These are phyloP conservation scores for Characodon lateralis DNA, from an alignment of 2,797 vertebrate genomes.

Conservation along the genomic window DNA sequence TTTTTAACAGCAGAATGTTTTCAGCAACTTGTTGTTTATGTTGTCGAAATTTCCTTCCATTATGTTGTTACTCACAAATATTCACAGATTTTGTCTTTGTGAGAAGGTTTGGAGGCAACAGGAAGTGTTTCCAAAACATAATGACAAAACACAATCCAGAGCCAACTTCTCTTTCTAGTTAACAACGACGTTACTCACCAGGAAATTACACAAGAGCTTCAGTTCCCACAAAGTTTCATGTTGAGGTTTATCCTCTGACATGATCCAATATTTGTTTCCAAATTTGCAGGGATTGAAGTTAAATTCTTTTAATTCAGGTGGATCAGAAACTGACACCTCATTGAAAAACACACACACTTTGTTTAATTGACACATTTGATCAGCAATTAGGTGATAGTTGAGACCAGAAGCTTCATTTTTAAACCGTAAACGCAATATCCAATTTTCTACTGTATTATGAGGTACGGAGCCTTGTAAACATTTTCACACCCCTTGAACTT, in stretches of 20 bases:
- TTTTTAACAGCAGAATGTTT: background rate
- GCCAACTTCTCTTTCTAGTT: background rate
- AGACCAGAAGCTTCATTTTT: background rate
- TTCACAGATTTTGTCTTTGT: too few species aligned
- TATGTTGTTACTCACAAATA: too few species aligned
- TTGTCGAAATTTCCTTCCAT: too few species aligned
- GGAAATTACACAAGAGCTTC: slow-evolving; percentile 18
- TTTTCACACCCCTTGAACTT: background rate
- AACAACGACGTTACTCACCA: slow-evolving; percentile 18
- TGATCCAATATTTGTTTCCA: slow-evolving; percentile 14
- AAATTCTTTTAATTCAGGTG: background rate
- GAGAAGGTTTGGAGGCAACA: background rate
- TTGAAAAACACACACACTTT: background rate
- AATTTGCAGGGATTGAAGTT: background rate
- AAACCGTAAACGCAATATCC: background rate
- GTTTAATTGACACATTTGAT: background rate
- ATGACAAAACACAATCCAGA: background rate
- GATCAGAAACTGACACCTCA: background rate
- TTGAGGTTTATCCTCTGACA: slow-evolving; percentile 17
- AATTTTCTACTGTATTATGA: background rate
- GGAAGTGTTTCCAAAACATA: too few species aligned
- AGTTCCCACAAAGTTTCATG: slow-evolving; percentile 20
- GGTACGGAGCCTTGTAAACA: background rate
- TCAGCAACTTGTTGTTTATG: too few species aligned
- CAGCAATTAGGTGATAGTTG: too few species aligned